Evolutionary conservation across 2,888 invertebrate species (phyloP), one percentile per base, ranked within the genome.

Genomic region (Pseudoips prasinana): DNA sequence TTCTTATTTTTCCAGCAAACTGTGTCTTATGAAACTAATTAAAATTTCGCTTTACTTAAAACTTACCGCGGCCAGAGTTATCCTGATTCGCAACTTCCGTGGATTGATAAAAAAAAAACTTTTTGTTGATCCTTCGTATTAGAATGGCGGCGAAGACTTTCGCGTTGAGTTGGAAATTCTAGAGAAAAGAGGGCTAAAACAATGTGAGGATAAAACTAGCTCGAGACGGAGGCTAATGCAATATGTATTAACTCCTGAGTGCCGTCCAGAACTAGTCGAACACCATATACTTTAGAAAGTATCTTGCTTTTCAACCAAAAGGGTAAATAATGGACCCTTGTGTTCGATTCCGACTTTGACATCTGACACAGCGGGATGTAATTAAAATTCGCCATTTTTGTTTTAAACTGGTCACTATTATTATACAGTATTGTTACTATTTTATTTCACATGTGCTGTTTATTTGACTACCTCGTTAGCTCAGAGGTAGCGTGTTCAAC

Each of bases 161-260:
- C 45, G 30, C 42, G 29, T 36, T 19, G 38, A 33, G 28, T 42
- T 40, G 25, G 55, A 58, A 57, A 56, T 48, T 44, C 44, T 44
- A 34, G 34, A n/a, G 46, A 58, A 55, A 47, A 46, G 46, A 22
- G 41, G 49, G 49, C 57, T 63, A 51, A 59, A 69, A 73, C 65
- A 72, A 66, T 66, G 69, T 69, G 64, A 52, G 49, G 70, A 73
- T 79, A 68, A 73, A 69, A 62, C 58, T 61, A 51, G 40, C 43
- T 47, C 48, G 53, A 62, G 66, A 63, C 66, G 51, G 56, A 44
- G 39, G 51, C 70, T 77, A 70, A 78, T 80, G 75, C 68, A 80
- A 77, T 79, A 79, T 80, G 73, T 76, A 79, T 76, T 62, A 74
- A 68, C 58, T 68, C 58, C 58, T 58, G 52, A 59, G 50, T 33